Conservation (phyloP, 2,888 invertebrate genomes). For the Eilema depressum region DNA sequence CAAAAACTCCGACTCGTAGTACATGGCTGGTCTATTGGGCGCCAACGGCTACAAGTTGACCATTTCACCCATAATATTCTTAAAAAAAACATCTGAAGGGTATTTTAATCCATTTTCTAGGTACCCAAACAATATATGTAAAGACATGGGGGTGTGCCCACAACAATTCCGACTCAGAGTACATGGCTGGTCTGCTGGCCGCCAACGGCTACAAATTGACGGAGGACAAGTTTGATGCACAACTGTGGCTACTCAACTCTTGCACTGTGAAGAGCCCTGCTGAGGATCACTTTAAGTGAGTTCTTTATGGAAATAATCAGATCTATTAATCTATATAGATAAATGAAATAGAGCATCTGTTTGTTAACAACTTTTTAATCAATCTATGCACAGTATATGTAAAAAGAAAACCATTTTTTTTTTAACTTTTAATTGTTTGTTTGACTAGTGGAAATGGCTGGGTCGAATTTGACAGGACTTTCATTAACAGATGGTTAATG, state of each 20-base stretch:
- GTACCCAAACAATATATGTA: slow-evolving; percentile 93
- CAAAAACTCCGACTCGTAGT: slow-evolving; percentile 99
- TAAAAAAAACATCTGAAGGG: not conserved
- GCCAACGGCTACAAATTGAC: slow-evolving; percentile 95
- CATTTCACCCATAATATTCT: too few relatives aligned
- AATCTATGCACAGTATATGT: too few relatives aligned
- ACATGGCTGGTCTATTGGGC: slow-evolving; percentile 98
- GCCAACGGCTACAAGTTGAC: slow-evolving; percentile 95
- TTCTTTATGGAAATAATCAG: not conserved
- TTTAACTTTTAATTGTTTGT: too few relatives aligned
- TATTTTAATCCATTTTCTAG: slow-evolving; percentile 67
- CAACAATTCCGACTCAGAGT: slow-evolving; percentile 99
- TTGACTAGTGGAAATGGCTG: too few relatives aligned
- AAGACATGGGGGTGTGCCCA: slow-evolving; percentile 99
- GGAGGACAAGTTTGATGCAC: slow-evolving; percentile 92
- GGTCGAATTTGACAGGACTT: too few relatives aligned
- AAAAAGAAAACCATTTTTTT: too few relatives aligned
- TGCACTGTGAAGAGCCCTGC: slow-evolving; percentile 99
- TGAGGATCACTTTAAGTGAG: slow-evolving; percentile 94
- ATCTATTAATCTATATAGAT: too few relatives aligned
- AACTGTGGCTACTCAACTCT: slow-evolving; percentile 98
- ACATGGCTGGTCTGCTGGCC: slow-evolving; percentile 98
- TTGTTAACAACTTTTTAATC: too few relatives aligned
- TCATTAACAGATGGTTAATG: too few relatives aligned
- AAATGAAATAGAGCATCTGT: too few relatives aligned